phyloP scores from a whole-genome alignment of 2,113 vertebrate genomes.

The Callipepla squamata region DNA sequence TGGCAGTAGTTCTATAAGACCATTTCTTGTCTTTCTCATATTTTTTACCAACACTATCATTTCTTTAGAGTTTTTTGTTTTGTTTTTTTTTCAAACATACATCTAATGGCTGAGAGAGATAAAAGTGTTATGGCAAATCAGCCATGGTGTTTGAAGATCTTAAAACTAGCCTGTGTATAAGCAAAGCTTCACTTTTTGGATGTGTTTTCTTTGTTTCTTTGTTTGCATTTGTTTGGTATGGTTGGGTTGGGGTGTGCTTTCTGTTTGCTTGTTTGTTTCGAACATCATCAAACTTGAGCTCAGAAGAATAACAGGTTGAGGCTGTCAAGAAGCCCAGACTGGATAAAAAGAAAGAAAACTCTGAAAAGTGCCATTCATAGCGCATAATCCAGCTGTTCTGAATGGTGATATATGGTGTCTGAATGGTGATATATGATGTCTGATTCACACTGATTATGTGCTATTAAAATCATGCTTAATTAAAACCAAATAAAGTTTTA shows the following conservation, averaged over 20 bases:
- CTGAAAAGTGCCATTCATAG: neutral
- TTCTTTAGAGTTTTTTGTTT: neutral
- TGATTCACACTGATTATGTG: neutral
- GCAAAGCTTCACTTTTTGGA: neutral
- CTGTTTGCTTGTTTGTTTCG: neutral
- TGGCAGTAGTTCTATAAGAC: neutral
- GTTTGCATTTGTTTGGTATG: neutral
- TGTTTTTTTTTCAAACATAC: rapidly evolving
- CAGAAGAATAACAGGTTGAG: neutral
- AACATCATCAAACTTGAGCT: neutral
- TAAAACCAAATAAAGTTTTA: conserved; percentile 32
- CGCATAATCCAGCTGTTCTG: neutral
- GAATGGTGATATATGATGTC: neutral
- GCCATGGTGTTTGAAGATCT: neutral
- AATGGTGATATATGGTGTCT: neutral
- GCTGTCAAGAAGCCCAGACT: neutral
- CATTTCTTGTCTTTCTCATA: neutral
- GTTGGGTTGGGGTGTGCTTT: neutral
- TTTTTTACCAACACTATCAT: neutral
- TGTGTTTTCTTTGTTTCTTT: neutral
- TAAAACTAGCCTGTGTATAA: neutral
- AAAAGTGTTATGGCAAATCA: neutral
- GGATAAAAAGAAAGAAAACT: neutral
- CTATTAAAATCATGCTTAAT: conserved; percentile 39
- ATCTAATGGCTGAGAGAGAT: neutral